Evolutionary conservation across 2,113 vertebrate species (phyloP), one percentile per base, ranked within the genome.

Genomic region (Corythaeola cristata): DNA sequence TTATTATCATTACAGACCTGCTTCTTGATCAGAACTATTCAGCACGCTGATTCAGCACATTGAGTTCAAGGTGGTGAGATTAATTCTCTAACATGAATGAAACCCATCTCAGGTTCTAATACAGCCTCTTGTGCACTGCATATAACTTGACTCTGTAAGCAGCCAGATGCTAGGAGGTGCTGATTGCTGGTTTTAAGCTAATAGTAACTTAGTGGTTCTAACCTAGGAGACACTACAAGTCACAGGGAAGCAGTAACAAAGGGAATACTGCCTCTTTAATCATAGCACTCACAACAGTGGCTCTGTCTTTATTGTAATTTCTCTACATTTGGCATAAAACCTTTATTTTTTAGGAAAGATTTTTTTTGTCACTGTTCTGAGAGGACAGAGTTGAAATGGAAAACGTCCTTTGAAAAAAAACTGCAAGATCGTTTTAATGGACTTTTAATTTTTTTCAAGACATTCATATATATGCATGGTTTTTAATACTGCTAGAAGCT

Each of bases 11-110:
- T 71, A 68, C 72, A 89, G 20, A 67, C 87, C n/a, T 64, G 28
- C 21, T 91, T 67, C 41, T 81, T 87, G 76, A 89, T 86, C 73
- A 69, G 76, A 88, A 37, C 67, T 72, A 12, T 76, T 79, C 69
- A 92, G 66, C 77, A 58, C 6, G 41, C 12, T 44, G 41, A 12
- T 76, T 79, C 69, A 92, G 66, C 77, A 58, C 7, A 3, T 5
- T 59, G 53, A 63, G 15, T 75, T 86, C 60, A 59, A 80, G 72
- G n/a, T 86, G 86, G 15, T 9, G 23, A 84, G 55, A 69, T 84
- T 32, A 77, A 71, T 74, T 87, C 56, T 56, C 47, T 69, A 47
- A 20, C 8, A 8, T 66, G 55, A 92, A 67, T 86, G 64, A 85
- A 84, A 76, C 20, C 35, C 16, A 12, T 39, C 56, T 92, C 39